Percentiles rank a stretch among this genome's conserved stretches.
Evolutionary conservation across 2,113 vertebrate species (phyloP).

Genomic region (Donacobius atricapilla): DNA sequence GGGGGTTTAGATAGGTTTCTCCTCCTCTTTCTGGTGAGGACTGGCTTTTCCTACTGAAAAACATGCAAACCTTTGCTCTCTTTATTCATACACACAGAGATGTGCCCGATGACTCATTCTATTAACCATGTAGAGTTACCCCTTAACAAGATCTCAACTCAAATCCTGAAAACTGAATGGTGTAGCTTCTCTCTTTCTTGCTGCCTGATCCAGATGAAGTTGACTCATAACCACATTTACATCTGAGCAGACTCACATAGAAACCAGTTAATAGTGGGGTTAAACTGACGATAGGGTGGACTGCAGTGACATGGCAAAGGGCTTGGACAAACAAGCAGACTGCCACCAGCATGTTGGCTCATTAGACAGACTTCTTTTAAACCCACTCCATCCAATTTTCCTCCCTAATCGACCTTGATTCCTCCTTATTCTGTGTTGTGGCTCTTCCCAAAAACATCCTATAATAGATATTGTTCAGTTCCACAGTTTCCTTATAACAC

Average conservation of each 20-base stretch:
- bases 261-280: accelerated
- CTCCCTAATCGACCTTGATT: neutral
- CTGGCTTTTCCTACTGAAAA: neutral
- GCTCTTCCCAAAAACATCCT: neutral
- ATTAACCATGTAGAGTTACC: neutral
- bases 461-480: neutral
- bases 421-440: neutral
- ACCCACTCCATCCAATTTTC: neutral
- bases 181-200: neutral
- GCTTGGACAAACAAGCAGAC: neutral
- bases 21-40: neutral
- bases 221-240: accelerated
- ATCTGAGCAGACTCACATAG: neutral
- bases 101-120: too few relatives aligned
- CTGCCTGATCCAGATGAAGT: neutral
- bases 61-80: accelerated
- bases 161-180: neutral
- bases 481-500: neutral
- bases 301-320: neutral
- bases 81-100: accelerated
- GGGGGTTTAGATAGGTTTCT: neutral
- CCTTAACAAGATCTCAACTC: accelerated
- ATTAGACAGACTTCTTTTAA: neutral
- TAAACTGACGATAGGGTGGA: neutral
- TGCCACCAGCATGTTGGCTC: neutral